Conservation (phyloP, 2,113 vertebrate genomes). For the Ornithorhynchus anatinus region DNA sequence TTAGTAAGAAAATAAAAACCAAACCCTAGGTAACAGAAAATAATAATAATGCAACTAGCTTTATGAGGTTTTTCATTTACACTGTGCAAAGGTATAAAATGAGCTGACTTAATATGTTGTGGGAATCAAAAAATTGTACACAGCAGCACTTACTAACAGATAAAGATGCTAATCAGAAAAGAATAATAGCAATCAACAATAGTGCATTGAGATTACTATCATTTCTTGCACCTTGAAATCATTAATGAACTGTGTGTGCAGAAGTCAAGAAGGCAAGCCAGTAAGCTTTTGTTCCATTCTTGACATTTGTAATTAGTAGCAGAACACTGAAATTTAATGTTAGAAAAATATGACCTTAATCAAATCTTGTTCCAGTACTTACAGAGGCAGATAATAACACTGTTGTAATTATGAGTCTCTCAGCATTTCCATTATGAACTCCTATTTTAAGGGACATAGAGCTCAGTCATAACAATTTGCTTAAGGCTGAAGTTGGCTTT, state of each 20-base stretch:
- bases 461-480: background rate
- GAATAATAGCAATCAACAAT: conserved; percentile 28
- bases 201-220: conserved; percentile 34
- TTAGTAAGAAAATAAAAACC: background rate
- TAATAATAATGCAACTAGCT: background rate
- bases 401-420: conserved; percentile 29
- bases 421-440: conserved; percentile 48
- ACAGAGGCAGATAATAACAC: conserved; percentile 26
- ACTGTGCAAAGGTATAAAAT: conserved; percentile 14
- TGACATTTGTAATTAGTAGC: conserved; percentile 63
- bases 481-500: conserved; percentile 3
- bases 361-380: conserved; percentile 41
- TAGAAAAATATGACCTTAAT: conserved; percentile 45
- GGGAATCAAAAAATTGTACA: conserved; percentile 23
- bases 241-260: conserved; percentile 57
- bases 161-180: conserved; percentile 45
- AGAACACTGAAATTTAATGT: conserved; percentile 56
- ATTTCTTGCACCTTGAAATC: conserved; percentile 62
- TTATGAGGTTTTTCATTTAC: background rate
- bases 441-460: background rate
- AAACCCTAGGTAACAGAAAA: background rate
- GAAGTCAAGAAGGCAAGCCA: conserved; percentile 50
- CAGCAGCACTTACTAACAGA: conserved; percentile 9
- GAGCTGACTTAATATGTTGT: background rate
- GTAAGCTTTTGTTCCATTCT: conserved; percentile 59